Conservation (phyloP, 2,888 invertebrate genomes). For the Phymatocera aterrima region DNA sequence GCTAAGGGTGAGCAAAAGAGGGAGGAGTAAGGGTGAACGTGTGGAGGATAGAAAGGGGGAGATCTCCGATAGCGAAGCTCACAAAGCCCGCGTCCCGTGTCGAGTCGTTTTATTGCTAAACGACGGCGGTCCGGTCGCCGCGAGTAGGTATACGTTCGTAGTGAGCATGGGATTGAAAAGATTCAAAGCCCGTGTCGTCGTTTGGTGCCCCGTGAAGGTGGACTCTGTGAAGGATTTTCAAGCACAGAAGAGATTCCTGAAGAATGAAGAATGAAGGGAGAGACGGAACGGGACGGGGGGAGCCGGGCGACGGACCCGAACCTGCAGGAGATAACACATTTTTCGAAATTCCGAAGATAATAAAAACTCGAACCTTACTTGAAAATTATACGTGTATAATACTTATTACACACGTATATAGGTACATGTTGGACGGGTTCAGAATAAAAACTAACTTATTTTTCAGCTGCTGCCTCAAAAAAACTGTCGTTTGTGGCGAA, state of each 20-base stretch:
- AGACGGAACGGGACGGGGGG: background rate
- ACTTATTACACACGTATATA: no score
- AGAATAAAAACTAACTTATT: no score
- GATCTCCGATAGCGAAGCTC: constrained; percentile 36
- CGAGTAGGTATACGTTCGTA: constrained; percentile 40
- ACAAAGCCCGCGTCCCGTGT: constrained; percentile 36
- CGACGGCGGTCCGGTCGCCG: constrained; percentile 19
- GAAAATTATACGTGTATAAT: no score
- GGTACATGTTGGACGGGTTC: no score
- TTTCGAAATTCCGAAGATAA: no score
- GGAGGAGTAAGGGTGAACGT: background rate
- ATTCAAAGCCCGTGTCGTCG: constrained; percentile 34
- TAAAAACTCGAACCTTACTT: no score
- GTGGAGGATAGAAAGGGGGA: background rate
- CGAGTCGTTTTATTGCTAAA: constrained; percentile 44
- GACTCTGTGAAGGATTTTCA: background rate
- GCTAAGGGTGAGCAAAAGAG: background rate
- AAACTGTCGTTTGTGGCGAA: no score
- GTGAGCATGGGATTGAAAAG: constrained; percentile 42
- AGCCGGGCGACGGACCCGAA: no score
- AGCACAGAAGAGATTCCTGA: no score
- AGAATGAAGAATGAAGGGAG: background rate
- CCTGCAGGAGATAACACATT: no score
- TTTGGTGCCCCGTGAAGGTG: constrained; percentile 12
- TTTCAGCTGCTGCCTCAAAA: no score